Base-by-base conservation (phyloP, 1,140 invertebrate genomes). In the Diachasmimorpha longicaudata region DNA sequence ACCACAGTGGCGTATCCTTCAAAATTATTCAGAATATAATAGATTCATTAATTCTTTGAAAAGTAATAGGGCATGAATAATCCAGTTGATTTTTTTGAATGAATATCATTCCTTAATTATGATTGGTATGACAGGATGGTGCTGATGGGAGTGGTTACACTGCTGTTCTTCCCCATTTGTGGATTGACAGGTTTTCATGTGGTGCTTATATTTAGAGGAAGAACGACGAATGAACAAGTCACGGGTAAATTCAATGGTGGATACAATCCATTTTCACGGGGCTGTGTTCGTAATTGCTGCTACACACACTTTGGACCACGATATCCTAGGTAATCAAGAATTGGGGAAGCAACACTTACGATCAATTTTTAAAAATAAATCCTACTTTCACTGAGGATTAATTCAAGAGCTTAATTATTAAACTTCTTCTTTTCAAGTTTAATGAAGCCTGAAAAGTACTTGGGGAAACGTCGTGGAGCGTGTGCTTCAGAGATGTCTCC, bases 141-240 rank as follows among this genome's bases (percentile, higher is more conserved):
- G 75, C 92, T 99, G 83, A 98, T 99, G 93, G 94, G 93, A 79
- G 91, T 99, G 79, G 96, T 98, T 82, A 93, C 93, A 21, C 86
- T 99, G 72, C 89, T 99, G 76, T 94, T 98, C 80, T 96, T 99
- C 86, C 99, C 99, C 78, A 98, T 99, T 79, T 95, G 98, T 89
- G 98, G 98, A 80, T 90, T 99, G 79, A 99, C 98, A 75, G 96
- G 96, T 70, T 99, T 99, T 90, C 98, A 99, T 89, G 94, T 99
- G 90, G 94, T 99, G 79, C 91, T 99, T 75, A 97, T 99, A 52
- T 96, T 96, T 14, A 91, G 97, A 82, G 99, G 98, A n/a, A 92
- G 98, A 74, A 99, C 99, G n/a, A 99, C 99, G 74, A 99, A 99
- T 90, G 99, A 99, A 90, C 98, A 99, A 92, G 97, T 99, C 39